phyloP scores from a whole-genome alignment of 2,888 invertebrate genomes.

The Drosophila mercatorum region DNA sequence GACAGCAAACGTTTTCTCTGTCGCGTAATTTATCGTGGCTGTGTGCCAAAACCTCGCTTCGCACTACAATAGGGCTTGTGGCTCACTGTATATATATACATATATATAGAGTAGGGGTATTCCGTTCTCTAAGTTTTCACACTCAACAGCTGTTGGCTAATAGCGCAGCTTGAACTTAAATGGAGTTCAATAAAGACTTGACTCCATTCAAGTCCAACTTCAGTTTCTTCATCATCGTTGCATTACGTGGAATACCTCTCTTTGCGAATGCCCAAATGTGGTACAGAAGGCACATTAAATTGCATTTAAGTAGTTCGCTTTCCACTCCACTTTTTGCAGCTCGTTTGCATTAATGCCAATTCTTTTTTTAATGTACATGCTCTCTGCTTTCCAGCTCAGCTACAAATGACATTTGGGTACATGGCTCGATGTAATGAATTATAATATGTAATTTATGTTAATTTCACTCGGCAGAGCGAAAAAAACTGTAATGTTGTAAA shows the following conservation, averaged over 20 bases:
- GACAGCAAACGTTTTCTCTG: constrained; percentile 54
- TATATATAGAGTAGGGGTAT: background rate
- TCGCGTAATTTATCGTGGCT: constrained; percentile 53
- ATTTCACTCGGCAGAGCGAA: constrained; percentile 35
- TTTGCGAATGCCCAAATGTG: background rate
- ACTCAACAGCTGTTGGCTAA: background rate
- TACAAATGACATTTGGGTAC: constrained; percentile 54
- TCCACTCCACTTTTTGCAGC: constrained; percentile 4
- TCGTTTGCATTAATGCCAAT: constrained; percentile 28
- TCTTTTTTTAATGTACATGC: constrained; percentile 20
- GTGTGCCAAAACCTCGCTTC: constrained; percentile 38
- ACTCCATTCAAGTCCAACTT: background rate
- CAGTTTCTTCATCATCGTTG: background rate
- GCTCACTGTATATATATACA: background rate
- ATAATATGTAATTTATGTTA: constrained; percentile 57
- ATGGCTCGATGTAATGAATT: constrained; percentile 51
- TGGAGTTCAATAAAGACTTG: background rate
- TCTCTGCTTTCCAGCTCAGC: constrained; percentile 34
- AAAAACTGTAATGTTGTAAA: constrained; percentile 25
- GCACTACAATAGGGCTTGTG: constrained; percentile 13
- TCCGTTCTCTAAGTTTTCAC: constrained; percentile 6
- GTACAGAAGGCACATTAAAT: constrained; percentile 28
- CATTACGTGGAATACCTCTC: background rate
- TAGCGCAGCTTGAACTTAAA: background rate
- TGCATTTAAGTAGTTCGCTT: constrained; percentile 22